Base-by-base conservation (phyloP, 2,888 invertebrate species). In the Andrena dorsata region DNA sequence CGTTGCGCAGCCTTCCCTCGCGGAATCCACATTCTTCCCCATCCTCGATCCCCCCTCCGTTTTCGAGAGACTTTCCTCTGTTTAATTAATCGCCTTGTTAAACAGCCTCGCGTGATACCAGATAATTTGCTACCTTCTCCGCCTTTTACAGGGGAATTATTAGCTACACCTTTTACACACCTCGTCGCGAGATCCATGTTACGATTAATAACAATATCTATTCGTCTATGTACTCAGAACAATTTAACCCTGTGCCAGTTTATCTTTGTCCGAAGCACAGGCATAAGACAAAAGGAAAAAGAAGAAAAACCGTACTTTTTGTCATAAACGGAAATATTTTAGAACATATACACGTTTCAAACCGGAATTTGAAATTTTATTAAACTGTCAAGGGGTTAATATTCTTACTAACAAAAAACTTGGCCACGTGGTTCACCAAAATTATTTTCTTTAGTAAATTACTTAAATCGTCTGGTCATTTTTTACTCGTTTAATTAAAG, bases 31-130 rank as follows among this genome's bases (percentile, higher is more conserved):
- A 61, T n/a, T 64, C 53, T 41, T 41, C 5, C 5, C 41, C 28
- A 51, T 32, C 23, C 30, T 4, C 16, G 2, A 6, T 8, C 6
- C 41, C 3, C 32, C 23, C 28, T 28, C 20, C 26, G 10, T 1
- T 56, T 56, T 28, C 20, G 7, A 13, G 0, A 63, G 49, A 35
- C 13, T 71, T 71, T 63, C 23, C 47, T 20, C 5, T 5, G 41
- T 49, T 30, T 32, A 71, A 71, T 71, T 49, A 58, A 60, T 49
- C 30, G 20, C 8, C 23, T 32, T 70, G 4, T 30, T 60, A 20
- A 60, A 5, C 0, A 26, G 20, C 8, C 30, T 49, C 49, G 30
- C 60, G 28, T 28, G 70, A 47, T 61, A 20, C 7, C 32, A n/a
- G 32, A 23, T 35, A 61, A 32, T 61, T 61, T 32, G 35, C 20